phyloP scores from a whole-genome alignment of 2,888 invertebrate species.

The Spilarctia lutea region DNA sequence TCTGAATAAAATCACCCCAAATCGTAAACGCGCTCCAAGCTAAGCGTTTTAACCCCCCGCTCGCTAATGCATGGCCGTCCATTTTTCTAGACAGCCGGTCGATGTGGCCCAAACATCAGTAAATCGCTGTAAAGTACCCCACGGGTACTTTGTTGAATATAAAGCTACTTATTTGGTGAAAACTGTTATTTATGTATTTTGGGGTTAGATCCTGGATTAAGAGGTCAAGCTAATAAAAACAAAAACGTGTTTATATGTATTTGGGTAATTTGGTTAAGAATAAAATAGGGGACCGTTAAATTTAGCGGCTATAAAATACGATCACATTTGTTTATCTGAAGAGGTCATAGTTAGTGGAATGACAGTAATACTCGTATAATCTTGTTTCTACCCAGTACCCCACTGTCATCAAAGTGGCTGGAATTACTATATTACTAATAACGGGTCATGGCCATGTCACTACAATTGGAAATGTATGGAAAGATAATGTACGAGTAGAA shows the following conservation, averaged over 20 bases:
- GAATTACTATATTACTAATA: background rate
- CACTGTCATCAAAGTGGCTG: conserved; percentile 1
- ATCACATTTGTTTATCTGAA: conserved; percentile 3
- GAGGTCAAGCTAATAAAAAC: conserved; percentile 30
- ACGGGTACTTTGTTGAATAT: conserved; percentile 58
- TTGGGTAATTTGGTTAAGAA: conserved; percentile 21
- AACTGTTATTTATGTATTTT: conserved; percentile 51
- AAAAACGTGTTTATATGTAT: conserved; percentile 46
- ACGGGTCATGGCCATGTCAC: background rate
- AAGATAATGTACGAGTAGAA: too few relatives aligned
- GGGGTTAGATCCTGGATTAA: conserved; percentile 38
- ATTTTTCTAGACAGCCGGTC: conserved; percentile 74
- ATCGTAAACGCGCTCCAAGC: conserved; percentile 55
- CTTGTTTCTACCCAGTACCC: background rate
- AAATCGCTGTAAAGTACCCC: conserved; percentile 73
- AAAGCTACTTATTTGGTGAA: conserved; percentile 50
- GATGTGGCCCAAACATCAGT: conserved; percentile 71
- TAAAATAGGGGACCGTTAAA: conserved; percentile 3
- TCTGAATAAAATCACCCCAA: conserved; percentile 61
- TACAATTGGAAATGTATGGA: too few relatives aligned
- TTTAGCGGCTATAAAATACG: conserved; percentile 6
- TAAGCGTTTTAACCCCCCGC: conserved; percentile 70
- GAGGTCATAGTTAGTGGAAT: background rate
- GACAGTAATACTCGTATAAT: background rate
- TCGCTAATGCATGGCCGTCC: conserved; percentile 72